phyloP scores from a whole-genome alignment of 2,113 vertebrate species.

The Parotia lawesii region DNA sequence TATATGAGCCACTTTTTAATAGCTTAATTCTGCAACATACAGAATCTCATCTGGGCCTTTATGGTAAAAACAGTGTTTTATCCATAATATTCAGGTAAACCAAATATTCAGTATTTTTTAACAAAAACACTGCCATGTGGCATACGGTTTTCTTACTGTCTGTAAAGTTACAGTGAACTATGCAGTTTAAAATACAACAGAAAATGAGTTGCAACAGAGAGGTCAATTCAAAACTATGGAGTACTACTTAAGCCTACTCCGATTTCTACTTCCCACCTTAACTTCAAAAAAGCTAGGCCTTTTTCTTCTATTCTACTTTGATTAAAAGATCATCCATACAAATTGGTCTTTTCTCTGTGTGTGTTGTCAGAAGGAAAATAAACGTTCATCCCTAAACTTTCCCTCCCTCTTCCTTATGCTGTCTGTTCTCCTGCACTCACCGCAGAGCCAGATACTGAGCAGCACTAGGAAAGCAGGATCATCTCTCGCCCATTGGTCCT shows the following conservation, averaged over 20 bases:
- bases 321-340: background rate
- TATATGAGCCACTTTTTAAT: background rate
- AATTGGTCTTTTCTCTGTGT: background rate
- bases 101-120: background rate
- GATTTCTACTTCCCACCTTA: background rate
- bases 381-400: background rate
- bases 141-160: background rate
- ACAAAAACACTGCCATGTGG: background rate
- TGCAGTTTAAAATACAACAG: background rate
- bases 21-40: background rate
- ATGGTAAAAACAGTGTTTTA: background rate
- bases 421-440: constrained; percentile 62
- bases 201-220: background rate
- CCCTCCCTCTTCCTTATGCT: background rate
- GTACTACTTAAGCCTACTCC: background rate
- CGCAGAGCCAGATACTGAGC: constrained; percentile 94
- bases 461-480: constrained; percentile 94
- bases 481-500: constrained; percentile 97
- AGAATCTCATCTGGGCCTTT: background rate
- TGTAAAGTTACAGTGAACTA: background rate
- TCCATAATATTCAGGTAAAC: background rate
- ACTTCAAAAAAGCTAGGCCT: background rate
- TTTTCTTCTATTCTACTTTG: background rate
- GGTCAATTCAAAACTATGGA: background rate
- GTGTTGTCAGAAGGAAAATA: background rate